These are phyloP conservation scores for Folsomia manolachei DNA, from an alignment of 2,888 invertebrate genomes.

Conservation along the genomic window DNA sequence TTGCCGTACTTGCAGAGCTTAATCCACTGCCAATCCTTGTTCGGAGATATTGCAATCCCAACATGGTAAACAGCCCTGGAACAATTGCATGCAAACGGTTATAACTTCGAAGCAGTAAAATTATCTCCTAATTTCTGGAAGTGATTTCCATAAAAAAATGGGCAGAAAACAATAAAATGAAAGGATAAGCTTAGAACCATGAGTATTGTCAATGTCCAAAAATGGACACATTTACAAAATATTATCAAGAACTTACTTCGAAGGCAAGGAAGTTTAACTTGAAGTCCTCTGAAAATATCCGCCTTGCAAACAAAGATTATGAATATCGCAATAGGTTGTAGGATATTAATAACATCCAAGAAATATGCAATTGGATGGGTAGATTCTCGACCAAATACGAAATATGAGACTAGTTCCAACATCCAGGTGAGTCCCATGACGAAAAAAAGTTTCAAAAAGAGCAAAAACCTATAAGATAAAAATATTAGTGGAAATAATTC, in stretches of 20 bases:
- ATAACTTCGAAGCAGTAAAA: no score
- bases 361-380: slow-evolving; percentile 21
- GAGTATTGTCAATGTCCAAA: no score
- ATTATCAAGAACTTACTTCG: slow-evolving; percentile 31
- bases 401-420: slow-evolving; percentile 25
- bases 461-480: slow-evolving; percentile 19
- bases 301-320: slow-evolving; percentile 40
- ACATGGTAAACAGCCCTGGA: neutral
- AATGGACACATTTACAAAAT: no score
- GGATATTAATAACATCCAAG: slow-evolving; percentile 32
- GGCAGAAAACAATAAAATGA: no score
- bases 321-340: slow-evolving; percentile 36
- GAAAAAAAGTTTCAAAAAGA: slow-evolving; percentile 38
- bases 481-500: neutral
- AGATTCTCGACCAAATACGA: slow-evolving; percentile 10
- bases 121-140: no score
- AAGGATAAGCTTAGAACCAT: no score
- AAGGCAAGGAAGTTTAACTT: slow-evolving; percentile 31
- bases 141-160: no score
- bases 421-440: slow-evolving; percentile 40
- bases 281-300: slow-evolving; percentile 27
- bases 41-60: neutral
- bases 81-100: neutral
- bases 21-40: neutral
- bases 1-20: neutral